These are phyloP conservation scores for Danionella cerebrum DNA, from an alignment of 2,113 vertebrate genomes.

Conservation along the genomic window DNA sequence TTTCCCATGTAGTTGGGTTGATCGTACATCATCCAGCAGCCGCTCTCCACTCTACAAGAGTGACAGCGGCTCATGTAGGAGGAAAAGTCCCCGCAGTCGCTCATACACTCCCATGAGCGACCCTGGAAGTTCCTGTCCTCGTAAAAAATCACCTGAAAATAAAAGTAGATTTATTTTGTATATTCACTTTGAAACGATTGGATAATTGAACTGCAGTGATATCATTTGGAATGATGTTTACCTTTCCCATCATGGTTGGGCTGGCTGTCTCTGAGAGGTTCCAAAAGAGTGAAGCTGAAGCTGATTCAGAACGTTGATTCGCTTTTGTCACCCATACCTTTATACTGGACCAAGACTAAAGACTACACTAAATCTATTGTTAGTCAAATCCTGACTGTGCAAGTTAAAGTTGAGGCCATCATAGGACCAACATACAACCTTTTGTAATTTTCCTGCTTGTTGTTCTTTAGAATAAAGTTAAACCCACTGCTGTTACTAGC, in stretches of 20 bases:
- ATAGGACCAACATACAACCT: too few species aligned
- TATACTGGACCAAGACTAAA: conserved; percentile 13
- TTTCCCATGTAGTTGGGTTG: conserved; percentile 36
- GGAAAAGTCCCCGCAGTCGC: conserved; percentile 51
- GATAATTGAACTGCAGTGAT: too few species aligned
- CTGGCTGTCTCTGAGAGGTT: not conserved
- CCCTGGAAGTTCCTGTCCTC: conserved; percentile 60
- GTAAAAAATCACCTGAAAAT: conserved; percentile 54
- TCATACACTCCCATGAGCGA: conserved; percentile 53
- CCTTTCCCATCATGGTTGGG: not conserved
- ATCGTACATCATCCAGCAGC: conserved; percentile 43
- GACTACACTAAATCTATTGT: not conserved
- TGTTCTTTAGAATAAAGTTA: too few species aligned
- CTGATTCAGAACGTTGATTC: not conserved
- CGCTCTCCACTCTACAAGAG: conserved; percentile 39
- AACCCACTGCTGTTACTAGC: too few species aligned
- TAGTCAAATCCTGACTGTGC: conserved; percentile 19
- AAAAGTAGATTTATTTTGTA: not conserved
- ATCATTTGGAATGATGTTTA: too few species aligned
- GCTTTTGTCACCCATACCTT: not conserved
- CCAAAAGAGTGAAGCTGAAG: not conserved
- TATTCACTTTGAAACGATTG: not conserved
- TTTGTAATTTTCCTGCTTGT: too few species aligned
- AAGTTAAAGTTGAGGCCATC: not conserved
- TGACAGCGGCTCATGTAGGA: conserved; percentile 41